Base-by-base conservation (phyloP, 1,140 invertebrate species). In the Triops cancriformis region DNA sequence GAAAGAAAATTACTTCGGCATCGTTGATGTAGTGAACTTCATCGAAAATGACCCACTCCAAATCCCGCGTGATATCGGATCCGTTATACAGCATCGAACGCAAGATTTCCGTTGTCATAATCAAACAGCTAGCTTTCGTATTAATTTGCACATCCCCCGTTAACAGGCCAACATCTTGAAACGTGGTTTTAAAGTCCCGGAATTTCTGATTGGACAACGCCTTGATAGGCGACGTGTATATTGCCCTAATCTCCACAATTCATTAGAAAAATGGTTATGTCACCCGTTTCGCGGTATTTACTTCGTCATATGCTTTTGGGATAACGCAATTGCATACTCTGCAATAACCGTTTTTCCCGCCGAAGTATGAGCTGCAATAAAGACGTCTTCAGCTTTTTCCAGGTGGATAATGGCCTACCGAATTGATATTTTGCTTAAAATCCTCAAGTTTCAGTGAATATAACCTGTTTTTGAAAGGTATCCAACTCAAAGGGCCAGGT, bases 21-120 rank as follows among this genome's bases (percentile, higher is more conserved):
- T 99, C 95, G 84, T 99, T 99, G 73, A 99, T 96, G 82, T 99
- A 99, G 85, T 99, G 98, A 28, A 99, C 97, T 88, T 99, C 98
- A 85, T 99, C 98, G 84, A 99, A 99, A 81, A 99, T 97, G 3
- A 99, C 98, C 89, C 96, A 99, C 84, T 99, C 97, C 73, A 99
- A 86, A 86, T 99, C 97, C 76, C 95, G 88, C 3, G 98, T 92
- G 76, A 97, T 91, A 83, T 98, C 96, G 77, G 95, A 96, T 74
- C 94, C 96, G 83, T 95, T 94, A 83, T 98, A 99, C 1, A 99
- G 84, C 97, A 99, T 98, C 0, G 95, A 97, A 79, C 96, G 89
- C 18, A 99, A 85, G 82, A 99, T 99, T 88, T 99, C 98, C 1
- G 98, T 99, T 0, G 98, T 99, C 97, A 99, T 99, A 72, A 99